phyloP scores from a whole-genome alignment of 2,888 invertebrate species.

The Fabriciana adippe region DNA sequence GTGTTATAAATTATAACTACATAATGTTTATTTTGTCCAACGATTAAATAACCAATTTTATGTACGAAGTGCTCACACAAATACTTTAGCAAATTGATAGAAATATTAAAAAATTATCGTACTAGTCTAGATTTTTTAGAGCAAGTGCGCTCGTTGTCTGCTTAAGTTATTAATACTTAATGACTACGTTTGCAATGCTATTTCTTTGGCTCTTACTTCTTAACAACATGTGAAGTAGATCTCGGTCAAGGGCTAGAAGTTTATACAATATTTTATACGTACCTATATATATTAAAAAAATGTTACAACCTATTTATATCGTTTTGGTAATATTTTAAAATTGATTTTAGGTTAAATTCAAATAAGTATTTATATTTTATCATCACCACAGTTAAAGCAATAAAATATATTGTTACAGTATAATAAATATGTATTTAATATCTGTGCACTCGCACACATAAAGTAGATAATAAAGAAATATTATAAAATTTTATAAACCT shows the following conservation, averaged over 20 bases:
- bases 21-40: too few species aligned
- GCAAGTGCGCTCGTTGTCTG: slow-evolving; percentile 27
- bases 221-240: slow-evolving; percentile 30
- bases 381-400: too few species aligned
- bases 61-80: background rate
- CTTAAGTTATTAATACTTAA: slow-evolving; percentile 34
- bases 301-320: background rate
- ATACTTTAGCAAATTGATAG: background rate
- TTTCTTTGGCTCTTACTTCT: slow-evolving; percentile 33
- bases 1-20: too few species aligned
- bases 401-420: too few species aligned
- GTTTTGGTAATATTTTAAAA: background rate
- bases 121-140: slow-evolving; percentile 20
- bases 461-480: too few species aligned
- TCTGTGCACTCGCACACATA: too few species aligned
- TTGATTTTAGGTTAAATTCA: background rate
- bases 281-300: background rate
- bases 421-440: too few species aligned
- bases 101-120: background rate
- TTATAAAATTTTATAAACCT: too few species aligned
- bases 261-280: background rate
- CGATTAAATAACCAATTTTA: background rate
- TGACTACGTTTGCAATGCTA: slow-evolving; percentile 30
- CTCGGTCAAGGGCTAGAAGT: slow-evolving; percentile 34
- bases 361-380: too few species aligned